Conservation (phyloP, 1,140 invertebrate genomes). For the Camponotus pennsylvanicus region DNA sequence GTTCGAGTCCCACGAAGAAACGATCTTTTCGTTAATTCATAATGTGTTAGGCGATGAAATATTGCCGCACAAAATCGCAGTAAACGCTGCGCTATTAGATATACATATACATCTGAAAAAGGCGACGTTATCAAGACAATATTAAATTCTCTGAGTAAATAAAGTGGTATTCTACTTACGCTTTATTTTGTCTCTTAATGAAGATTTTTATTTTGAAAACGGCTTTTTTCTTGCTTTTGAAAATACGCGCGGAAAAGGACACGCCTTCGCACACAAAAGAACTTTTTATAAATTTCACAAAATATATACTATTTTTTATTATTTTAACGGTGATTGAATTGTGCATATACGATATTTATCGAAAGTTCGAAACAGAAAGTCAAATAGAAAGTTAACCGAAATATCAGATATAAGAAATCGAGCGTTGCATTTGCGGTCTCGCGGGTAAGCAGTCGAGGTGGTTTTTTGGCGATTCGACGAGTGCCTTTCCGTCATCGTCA, state of each 20-base stretch:
- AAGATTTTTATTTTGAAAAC: background rate
- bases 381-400: background rate
- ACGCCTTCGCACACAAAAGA: too few relatives aligned
- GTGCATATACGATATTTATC: background rate
- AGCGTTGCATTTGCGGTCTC: conserved; percentile 23
- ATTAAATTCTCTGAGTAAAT: too few relatives aligned
- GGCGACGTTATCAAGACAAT: too few relatives aligned
- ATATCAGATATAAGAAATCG: conserved; percentile 19
- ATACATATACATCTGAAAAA: too few relatives aligned
- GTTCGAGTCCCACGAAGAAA: background rate
- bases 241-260: background rate
- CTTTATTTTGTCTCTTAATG: too few relatives aligned
- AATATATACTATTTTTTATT: background rate
- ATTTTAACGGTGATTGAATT: background rate
- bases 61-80: too few relatives aligned
- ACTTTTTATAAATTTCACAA: background rate
- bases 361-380: background rate
- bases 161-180: too few relatives aligned
- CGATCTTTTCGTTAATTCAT: too few relatives aligned
- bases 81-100: too few relatives aligned
- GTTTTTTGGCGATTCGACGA: conserved; percentile 62
- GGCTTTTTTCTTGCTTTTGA: background rate
- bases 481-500: conserved; percentile 54
- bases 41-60: too few relatives aligned
- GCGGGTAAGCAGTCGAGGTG: conserved; percentile 65